Percentiles rank a stretch among this genome's conserved stretches.
These are phyloP conservation scores for Byasa hedistus DNA, from an alignment of 2,888 invertebrate species.

Conservation along the genomic window DNA sequence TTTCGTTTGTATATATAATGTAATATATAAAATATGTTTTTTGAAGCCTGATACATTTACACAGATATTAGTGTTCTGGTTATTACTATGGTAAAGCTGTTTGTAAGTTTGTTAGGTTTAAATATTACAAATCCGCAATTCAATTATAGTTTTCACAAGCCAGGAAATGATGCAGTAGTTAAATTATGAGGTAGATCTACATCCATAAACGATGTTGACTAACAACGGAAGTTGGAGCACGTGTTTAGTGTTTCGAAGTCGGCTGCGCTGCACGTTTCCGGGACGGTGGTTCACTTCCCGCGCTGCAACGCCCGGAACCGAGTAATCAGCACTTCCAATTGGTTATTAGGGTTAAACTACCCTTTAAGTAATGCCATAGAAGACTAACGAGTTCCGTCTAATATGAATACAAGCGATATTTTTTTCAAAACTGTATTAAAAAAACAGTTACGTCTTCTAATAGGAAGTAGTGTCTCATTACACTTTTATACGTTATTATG, in stretches of 20 bases:
- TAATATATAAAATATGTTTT: too few species aligned
- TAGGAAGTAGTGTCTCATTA: too few species aligned
- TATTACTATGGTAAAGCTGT: too few species aligned
- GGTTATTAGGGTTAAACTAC: not conserved
- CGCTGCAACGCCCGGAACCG: slow-evolving; percentile 17
- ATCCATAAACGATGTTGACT: slow-evolving; percentile 4
- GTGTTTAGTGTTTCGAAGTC: slow-evolving; percentile 7
- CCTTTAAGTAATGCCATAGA: not conserved
- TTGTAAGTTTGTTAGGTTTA: too few species aligned
- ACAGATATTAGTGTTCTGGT: too few species aligned
- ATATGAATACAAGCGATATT: too few species aligned
- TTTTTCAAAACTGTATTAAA: too few species aligned
- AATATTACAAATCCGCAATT: not conserved
- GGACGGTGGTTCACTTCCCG: slow-evolving; percentile 18
- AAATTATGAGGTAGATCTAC: not conserved
- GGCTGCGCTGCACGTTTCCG: slow-evolving; percentile 14
- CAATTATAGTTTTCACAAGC: not conserved
- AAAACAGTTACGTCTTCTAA: too few species aligned
- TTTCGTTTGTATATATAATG: too few species aligned
- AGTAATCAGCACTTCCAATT: slow-evolving; percentile 7
- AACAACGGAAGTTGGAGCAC: slow-evolving; percentile 10
- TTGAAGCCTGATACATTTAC: too few species aligned
- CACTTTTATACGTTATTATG: too few species aligned
- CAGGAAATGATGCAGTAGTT: not conserved
- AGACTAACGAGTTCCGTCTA: not conserved